These are phyloP conservation scores for Leptopilina myrica DNA, from an alignment of 2,888 invertebrate genomes.

Conservation along the genomic window DNA sequence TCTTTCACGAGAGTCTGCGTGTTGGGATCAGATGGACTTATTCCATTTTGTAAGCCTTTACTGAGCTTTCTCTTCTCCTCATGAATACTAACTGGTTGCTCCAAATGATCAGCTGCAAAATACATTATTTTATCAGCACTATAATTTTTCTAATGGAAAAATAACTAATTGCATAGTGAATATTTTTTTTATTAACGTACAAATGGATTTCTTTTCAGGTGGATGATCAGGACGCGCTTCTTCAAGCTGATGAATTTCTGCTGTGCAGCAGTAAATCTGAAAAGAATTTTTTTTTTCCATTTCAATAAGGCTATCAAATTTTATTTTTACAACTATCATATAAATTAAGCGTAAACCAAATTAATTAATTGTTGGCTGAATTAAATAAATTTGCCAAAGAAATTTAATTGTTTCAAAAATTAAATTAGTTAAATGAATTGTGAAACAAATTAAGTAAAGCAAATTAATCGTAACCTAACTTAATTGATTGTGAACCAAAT, in stretches of 20 bases:
- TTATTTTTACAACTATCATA: neutral
- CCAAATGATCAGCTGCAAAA: conserved; percentile 69
- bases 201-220: conserved; percentile 71
- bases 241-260: conserved; percentile 72
- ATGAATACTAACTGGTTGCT: conserved; percentile 70
- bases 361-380: too few relatives aligned
- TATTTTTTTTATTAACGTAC: conserved; percentile 60
- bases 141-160: conserved; percentile 32
- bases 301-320: too few relatives aligned
- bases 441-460: too few relatives aligned
- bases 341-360: neutral
- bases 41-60: conserved; percentile 72
- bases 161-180: neutral
- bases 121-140: conserved; percentile 25
- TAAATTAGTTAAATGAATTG: too few relatives aligned
- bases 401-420: too few relatives aligned
- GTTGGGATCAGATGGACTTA: conserved; percentile 71
- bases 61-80: conserved; percentile 72
- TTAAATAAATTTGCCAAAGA: too few relatives aligned
- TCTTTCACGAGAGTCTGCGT: conserved; percentile 74
- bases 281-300: conserved; percentile 28
- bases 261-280: conserved; percentile 70
- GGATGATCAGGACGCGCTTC: conserved; percentile 70
- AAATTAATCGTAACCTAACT: too few relatives aligned
- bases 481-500: too few relatives aligned